Evolutionary conservation across 2,113 vertebrate genomes (phyloP).

Genomic region (Neolamprologus brichardi): DNA sequence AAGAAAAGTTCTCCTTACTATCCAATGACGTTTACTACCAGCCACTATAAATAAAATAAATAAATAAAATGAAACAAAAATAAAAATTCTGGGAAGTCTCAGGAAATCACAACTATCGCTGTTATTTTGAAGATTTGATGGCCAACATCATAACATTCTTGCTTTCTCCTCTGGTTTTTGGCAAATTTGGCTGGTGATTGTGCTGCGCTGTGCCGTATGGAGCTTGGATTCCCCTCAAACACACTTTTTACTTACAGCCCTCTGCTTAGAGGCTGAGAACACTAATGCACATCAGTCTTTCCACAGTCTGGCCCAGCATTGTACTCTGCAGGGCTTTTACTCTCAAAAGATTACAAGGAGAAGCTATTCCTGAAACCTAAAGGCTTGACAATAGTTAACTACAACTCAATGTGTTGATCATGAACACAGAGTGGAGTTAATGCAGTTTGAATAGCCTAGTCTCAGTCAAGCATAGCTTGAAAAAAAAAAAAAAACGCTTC

Average conservation of each 20-base stretch:
- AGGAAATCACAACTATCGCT: conserved; percentile 63
- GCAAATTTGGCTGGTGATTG: conserved; percentile 7
- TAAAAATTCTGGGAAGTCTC: conserved; percentile 43
- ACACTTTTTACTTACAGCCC: conserved; percentile 8
- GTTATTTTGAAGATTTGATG: conserved; percentile 59
- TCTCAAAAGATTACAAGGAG: not conserved
- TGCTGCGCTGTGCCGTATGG: not conserved
- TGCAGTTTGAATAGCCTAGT: not conserved
- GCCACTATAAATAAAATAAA: not conserved
- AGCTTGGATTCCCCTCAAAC: conserved; percentile 39
- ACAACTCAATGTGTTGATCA: not conserved
- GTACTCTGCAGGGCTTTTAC: not conserved
- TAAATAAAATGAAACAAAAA: not conserved
- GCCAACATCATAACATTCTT: conserved; percentile 52
- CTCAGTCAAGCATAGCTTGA: not conserved
- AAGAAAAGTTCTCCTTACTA: conserved; percentile 3
- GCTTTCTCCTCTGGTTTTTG: conserved; percentile 18
- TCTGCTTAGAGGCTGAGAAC: conserved; percentile 36
- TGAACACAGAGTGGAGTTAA: not conserved
- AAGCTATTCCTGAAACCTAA: not conserved
- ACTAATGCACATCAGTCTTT: conserved; percentile 42
- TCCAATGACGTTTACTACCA: conserved; percentile 15
- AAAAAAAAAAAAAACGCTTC: rapidly evolving
- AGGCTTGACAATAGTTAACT: not conserved
- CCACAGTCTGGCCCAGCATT: conserved; percentile 36